Conservation (phyloP, 2,113 vertebrate genomes). For the Tragulus kanchil region DNA sequence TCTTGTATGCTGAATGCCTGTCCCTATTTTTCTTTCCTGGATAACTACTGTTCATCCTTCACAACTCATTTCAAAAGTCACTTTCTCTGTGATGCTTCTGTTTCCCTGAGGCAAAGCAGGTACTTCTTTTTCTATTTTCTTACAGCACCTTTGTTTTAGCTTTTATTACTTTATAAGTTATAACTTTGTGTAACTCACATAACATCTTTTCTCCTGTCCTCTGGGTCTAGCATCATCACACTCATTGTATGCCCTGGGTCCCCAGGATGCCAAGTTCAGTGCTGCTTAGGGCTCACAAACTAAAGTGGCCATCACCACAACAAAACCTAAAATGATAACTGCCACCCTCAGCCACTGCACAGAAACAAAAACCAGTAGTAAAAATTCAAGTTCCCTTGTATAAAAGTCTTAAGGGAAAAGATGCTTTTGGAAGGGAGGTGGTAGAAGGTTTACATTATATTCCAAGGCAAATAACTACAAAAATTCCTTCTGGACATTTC, state of each 20-base stretch:
- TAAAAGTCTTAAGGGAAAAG: conserved; percentile 21
- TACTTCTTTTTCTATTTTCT: conserved; percentile 52
- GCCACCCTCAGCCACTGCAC: too few relatives aligned
- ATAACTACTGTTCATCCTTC: conserved; percentile 51
- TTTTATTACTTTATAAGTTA: conserved; percentile 78
- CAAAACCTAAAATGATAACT: neutral
- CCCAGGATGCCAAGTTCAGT: neutral
- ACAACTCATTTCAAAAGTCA: conserved; percentile 49
- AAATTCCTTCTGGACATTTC: conserved; percentile 32
- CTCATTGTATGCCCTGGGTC: neutral
- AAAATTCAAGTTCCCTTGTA: conserved; percentile 35
- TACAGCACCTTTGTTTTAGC: conserved; percentile 33
- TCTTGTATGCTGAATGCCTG: neutral
- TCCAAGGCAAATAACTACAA: neutral
- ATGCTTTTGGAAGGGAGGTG: conserved; percentile 33
- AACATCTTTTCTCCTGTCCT: conserved; percentile 39
- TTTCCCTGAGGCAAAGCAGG: conserved; percentile 59
- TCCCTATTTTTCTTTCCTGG: conserved; percentile 41
- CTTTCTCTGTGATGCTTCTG: conserved; percentile 30
- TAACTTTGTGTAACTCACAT: conserved; percentile 62
- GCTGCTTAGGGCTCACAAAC: neutral
- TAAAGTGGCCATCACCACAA: neutral
- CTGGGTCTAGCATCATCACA: neutral
- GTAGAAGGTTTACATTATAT: neutral
- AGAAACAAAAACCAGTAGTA: neutral